These are phyloP conservation scores for Calidris pugnax DNA, from an alignment of 2,113 vertebrate genomes.

Conservation along the genomic window DNA sequence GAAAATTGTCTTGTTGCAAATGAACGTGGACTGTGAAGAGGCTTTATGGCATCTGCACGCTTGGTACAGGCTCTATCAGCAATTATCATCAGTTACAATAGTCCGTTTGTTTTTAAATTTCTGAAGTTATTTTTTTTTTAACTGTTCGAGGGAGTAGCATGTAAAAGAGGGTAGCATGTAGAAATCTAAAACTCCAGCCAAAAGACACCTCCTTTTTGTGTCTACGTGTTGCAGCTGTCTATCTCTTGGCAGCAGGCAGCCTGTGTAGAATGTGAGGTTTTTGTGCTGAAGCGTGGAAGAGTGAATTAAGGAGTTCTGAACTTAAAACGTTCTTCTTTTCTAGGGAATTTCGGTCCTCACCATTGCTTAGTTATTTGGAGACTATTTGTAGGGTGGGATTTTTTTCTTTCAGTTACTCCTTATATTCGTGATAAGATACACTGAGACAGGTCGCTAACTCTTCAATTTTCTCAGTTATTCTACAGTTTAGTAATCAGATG, in stretches of 20 bases:
- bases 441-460: background rate
- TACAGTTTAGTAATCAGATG: background rate
- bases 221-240: slow-evolving; percentile 54
- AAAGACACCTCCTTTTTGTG: slow-evolving; percentile 61
- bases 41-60: background rate
- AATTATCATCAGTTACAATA: background rate
- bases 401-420: background rate
- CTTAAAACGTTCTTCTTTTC: background rate
- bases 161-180: background rate
- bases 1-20: background rate
- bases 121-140: slow-evolving; percentile 6
- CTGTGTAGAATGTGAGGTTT: slow-evolving; percentile 26
- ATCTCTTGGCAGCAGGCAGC: slow-evolving; percentile 57
- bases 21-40: background rate
- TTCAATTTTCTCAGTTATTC: background rate
- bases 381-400: background rate
- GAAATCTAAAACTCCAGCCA: slow-evolving; percentile 36
- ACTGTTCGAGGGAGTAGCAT: background rate
- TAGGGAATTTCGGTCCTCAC: background rate
- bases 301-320: slow-evolving; percentile 21
- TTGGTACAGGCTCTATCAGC: background rate
- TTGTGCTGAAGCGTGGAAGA: background rate
- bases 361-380: background rate
- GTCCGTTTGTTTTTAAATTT: background rate
- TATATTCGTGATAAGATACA: background rate